Percentiles rank a stretch among this genome's conserved stretches.
These are phyloP conservation scores for Conops quadrifasciatus DNA, from an alignment of 2,888 invertebrate species.

Conservation along the genomic window DNA sequence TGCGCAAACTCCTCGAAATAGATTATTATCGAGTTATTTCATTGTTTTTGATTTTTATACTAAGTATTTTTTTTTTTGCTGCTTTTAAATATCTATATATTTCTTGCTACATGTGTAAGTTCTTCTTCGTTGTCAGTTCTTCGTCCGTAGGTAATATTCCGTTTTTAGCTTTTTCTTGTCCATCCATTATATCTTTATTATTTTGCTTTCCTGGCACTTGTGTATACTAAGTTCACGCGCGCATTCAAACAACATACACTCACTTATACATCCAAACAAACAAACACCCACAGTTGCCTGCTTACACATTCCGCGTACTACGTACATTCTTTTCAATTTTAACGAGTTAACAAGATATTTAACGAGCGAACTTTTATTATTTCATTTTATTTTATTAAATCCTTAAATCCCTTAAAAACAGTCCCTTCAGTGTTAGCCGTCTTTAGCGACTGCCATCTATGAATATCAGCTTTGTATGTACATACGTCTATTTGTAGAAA, in stretches of 20 bases:
- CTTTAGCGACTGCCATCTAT: too few species aligned
- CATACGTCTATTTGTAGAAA: too few species aligned
- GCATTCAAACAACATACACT: background rate
- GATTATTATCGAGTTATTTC: conserved; percentile 1
- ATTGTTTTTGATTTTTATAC: background rate
- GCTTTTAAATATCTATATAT: background rate
- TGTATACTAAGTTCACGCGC: background rate
- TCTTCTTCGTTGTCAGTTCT: too few species aligned
- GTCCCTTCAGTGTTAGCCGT: too few species aligned
- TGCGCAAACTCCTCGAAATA: conserved; percentile 32
- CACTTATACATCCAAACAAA: too few species aligned
- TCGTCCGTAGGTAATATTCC: too few species aligned
- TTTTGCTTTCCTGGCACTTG: background rate
- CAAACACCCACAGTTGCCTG: too few species aligned
- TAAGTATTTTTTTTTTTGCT: background rate
- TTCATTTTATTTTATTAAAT: conserved; percentile 53
- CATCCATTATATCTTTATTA: background rate
- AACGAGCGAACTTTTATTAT: conserved; percentile 57
- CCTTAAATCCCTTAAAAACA: conserved; percentile 41
- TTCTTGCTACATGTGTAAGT: too few species aligned
- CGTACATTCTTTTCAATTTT: conserved; percentile 58
- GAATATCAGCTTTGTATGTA: too few species aligned
- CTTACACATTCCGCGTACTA: too few species aligned
- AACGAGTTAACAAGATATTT: conserved; percentile 46
- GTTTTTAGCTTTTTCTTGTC: too few species aligned